A percentile compares a stretch with the other conserved stretches of the same genome.
Evolutionary conservation across 2,113 vertebrate species (phyloP).

Genomic region (Sitta europaea): DNA sequence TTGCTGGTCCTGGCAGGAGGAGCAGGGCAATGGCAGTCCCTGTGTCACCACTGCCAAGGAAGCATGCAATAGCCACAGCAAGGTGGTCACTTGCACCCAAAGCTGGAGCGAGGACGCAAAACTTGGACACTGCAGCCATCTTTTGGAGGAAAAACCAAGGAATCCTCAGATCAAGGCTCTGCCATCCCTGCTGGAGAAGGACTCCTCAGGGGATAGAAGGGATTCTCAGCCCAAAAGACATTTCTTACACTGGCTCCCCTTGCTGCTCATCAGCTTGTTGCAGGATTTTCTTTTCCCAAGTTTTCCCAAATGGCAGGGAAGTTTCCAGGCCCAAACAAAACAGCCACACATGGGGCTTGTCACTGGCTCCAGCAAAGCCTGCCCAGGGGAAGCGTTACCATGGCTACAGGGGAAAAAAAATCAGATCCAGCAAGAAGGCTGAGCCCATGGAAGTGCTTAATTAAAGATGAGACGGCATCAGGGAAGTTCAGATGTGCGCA

Average conservation of each 20-base stretch:
- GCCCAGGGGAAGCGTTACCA: slow-evolving; percentile 5
- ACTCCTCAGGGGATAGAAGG: background rate
- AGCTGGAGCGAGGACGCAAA: accelerated
- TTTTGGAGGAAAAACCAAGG: background rate
- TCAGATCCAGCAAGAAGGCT: background rate
- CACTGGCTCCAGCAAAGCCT: background rate
- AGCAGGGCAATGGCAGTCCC: background rate
- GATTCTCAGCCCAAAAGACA: background rate
- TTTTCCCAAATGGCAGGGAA: background rate
- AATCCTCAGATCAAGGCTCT: background rate
- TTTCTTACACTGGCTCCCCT: background rate
- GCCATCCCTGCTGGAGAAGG: background rate
- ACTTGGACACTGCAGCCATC: accelerated
- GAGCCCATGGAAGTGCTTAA: background rate
- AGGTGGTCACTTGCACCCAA: background rate
- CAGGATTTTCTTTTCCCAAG: background rate
- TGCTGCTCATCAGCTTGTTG: accelerated
- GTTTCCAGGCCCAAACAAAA: slow-evolving; percentile 23
- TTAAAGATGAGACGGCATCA: slow-evolving; percentile 36
- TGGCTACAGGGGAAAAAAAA: background rate
- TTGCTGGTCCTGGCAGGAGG: background rate
- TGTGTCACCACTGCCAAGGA: background rate
- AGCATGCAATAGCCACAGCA: accelerated
- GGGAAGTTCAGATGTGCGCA: background rate
- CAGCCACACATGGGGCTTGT: background rate